Evolutionary conservation across 2,888 invertebrate genomes (phyloP), one percentile per base, ranked within the genome.

Genomic region (Phrixothrix hirtus): DNA sequence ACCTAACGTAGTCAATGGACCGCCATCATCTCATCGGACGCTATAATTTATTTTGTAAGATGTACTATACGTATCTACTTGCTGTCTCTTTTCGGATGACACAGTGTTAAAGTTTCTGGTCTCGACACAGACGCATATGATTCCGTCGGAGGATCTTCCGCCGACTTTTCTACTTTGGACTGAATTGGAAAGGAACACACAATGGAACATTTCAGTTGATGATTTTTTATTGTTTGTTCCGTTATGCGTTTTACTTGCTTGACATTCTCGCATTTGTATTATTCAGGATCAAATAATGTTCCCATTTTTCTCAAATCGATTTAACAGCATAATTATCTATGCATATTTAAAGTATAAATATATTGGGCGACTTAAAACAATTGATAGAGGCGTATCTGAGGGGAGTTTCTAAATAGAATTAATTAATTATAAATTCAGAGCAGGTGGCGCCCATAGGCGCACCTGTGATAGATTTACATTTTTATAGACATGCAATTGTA

Each of bases 21-120:
- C 71, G 71, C 71, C 71, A 71, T 73, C 71, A 70, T 71, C 70
- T 67, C 69, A 70, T 68, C 69, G 68, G 70, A 71, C 70, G 69
- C 70, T 70, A 69, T 71, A 71, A 71, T 72, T 72, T 72, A 68
- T 71, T 55, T 63, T 60, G 52, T 59, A 54, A 63, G 57, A 57
- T 60, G 57, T 60, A 56, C 63, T 55, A 56, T 59, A 63, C 61
- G 60, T 58, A 43, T 41, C 39, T 42, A 41, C 31, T 55, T 46
- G 45, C 50, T 42, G 39, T 59, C 55, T 59, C 48, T 55, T 36
- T 55, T 52, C 45, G 34, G 51, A 49, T 55, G 55, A 54, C 57
- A 55, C 34, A 37, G 13, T 17, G 30, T 21, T 32, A 7, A 7
- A 12, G 12, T 11, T 32, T 13, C 9, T 11, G n/a, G 10, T 27